Evolutionary conservation across 1,140 invertebrate species (phyloP).

Genomic region (Bombus waltoni): DNA sequence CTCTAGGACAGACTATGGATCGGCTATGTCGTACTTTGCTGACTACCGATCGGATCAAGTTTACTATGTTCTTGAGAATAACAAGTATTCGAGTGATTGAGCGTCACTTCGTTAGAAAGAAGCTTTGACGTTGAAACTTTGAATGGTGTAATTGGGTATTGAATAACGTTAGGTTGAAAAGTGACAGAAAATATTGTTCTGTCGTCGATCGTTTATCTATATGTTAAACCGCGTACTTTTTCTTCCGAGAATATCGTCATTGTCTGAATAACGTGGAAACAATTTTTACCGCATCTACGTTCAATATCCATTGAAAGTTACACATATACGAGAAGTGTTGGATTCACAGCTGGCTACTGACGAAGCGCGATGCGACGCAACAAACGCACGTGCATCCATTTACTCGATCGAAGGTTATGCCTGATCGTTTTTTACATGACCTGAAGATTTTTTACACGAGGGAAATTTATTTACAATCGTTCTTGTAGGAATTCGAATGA

Average conservation of each 20-base stretch:
- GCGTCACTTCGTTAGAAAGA: background rate
- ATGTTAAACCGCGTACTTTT: background rate
- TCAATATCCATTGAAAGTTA: background rate
- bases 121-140: background rate
- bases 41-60: background rate
- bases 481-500: background rate
- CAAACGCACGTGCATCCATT: slow-evolving; percentile 15
- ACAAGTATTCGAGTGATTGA: background rate
- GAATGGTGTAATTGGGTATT: too few species aligned
- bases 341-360: background rate
- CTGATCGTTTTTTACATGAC: too few species aligned
- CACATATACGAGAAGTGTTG: background rate
- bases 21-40: background rate
- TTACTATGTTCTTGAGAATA: background rate
- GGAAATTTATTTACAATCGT: too few species aligned
- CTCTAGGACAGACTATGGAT: background rate
- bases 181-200: background rate
- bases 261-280: background rate
- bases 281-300: background rate
- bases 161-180: background rate
- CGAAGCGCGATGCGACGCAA: background rate
- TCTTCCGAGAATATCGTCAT: background rate
- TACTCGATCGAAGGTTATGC: background rate
- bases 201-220: background rate
- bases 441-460: background rate